Evolutionary conservation across 2,113 vertebrate genomes (phyloP), one percentile per base, ranked within the genome.

Genomic region (Casuarius casuarius): DNA sequence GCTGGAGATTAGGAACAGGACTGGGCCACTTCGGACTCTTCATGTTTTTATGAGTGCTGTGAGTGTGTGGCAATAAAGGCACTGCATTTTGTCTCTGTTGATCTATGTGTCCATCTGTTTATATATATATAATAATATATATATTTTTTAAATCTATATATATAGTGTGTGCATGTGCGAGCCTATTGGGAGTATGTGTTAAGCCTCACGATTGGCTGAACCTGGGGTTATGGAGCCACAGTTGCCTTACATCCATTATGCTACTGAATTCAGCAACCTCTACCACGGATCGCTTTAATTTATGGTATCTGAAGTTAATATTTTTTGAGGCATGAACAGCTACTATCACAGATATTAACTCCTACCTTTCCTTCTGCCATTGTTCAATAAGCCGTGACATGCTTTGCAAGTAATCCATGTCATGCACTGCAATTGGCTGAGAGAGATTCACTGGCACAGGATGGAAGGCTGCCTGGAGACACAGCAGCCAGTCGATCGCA

Each of bases 401-500:
- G 84, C 98, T 96, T 93, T 89, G 96, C 62, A 99, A 97, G 94
- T 99, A 99, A 22, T 98, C 98, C 81, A 98, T 95, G 95, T 99
- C 99, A 84, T 99, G 99, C 62, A 99, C 98, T 75, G 98, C 92
- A 70, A 99, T 94, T 23, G 87, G 54, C 68, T 99, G 98, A 40
- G 98, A 98, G 65, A 98, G 78, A 19, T 80, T 97, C 88, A 99
- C 89, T 52, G 95, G 87, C 90, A 98, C 91, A 6, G 98, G 98
- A 48, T 98, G 92, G 93, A 99, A 99, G 13, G 96, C 94, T 4
- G 98, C 98, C 97, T 97, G 97, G 66, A 99, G 98, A 77, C 98
- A 99, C 9, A 97, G 95, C 83, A 99, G 72, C 99, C 99, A 99
- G 80, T 99, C 98, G 65, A 99, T 98, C 71, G 98, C 97, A 56